Evolutionary conservation across 1,140 invertebrate genomes (phyloP).

Genomic region (Scaptomyza graminum): DNA sequence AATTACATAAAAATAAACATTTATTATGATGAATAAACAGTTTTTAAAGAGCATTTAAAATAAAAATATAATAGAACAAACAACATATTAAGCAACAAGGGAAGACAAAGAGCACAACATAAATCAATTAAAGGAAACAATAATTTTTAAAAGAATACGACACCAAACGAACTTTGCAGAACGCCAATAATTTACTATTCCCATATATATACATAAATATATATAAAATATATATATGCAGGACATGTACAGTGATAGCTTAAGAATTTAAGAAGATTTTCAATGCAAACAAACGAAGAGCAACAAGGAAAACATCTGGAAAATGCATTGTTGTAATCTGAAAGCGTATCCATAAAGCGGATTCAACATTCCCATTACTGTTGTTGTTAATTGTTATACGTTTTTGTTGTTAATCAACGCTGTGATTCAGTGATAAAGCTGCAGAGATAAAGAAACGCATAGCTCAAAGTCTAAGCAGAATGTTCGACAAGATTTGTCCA

Average conservation of each 20-base stretch:
- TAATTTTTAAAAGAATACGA: constrained; percentile 58
- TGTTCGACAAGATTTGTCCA: constrained; percentile 9
- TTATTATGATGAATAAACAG: constrained; percentile 67
- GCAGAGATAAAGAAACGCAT: background rate
- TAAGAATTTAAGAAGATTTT: constrained; percentile 59
- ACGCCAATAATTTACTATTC: constrained; percentile 48
- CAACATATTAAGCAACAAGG: constrained; percentile 26
- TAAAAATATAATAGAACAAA: constrained; percentile 36
- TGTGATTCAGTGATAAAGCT: constrained; percentile 14
- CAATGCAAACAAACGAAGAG: too few relatives aligned
- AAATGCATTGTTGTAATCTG: constrained; percentile 25
- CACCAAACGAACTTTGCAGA: constrained; percentile 3
- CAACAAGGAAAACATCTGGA: constrained; percentile 11
- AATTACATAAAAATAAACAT: constrained; percentile 51
- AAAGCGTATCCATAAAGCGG: constrained; percentile 1
- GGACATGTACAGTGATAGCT: constrained; percentile 56
- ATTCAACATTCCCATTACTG: background rate
- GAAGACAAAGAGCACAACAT: constrained; percentile 34
- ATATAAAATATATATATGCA: background rate
- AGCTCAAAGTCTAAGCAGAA: constrained; percentile 1
- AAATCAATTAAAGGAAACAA: constrained; percentile 80
- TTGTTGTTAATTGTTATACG: constrained; percentile 34
- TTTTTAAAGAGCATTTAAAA: constrained; percentile 46
- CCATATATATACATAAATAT: constrained; percentile 18
- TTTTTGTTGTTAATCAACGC: constrained; percentile 25